Evolutionary conservation across 2,113 vertebrate genomes (phyloP), one percentile per base, ranked within the genome.

Genomic region (Pseudorhombus dupliciocellatus): DNA sequence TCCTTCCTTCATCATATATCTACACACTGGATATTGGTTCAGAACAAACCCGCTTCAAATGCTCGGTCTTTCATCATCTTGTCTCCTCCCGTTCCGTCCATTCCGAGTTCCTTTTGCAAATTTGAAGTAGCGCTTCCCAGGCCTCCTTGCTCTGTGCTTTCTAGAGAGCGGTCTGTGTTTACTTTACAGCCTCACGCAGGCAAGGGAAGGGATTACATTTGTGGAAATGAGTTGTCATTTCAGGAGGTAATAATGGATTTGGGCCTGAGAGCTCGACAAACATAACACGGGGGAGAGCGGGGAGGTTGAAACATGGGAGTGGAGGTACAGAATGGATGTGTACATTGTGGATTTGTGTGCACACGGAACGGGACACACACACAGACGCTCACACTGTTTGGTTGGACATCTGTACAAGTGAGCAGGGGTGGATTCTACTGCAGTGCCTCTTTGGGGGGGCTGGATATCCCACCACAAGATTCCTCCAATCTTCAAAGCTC

Each of bases 211-310:
- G 90, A 89, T 90, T 89, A 88, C 90, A 91, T 92, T 92, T 89
- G 89, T 91, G 86, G 86, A 91, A 93, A 92, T 91, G 85, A 92
- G 90, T 94, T 89, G 90, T 91, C 91, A 90, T 91, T 93, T 93
- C 88, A 88, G 89, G 85, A 92, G 88, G 89, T 93, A 92, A 93
- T 92, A 91, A 93, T 88, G 89, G 91, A 92, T 94, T 91, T 93
- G 75, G 89, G 81, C 76, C 81, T 84, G 87, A 94, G 91, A 93
- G 92, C 90, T 92, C 80, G 68, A 91, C 93, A 92, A 92, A 93
- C 90, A 91, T 75, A 82, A 87, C 83, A 71, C 31, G 22, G 81
- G 46, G 71, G 75, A 66, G 77, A 80, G 66, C 40, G 42, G 42
- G 62, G 75, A 70, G 69, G 77, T 80, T 81, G 84, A 86, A 80